Evolutionary conservation across 1,140 invertebrate genomes (phyloP).

Genomic region (Platyura marginata): DNA sequence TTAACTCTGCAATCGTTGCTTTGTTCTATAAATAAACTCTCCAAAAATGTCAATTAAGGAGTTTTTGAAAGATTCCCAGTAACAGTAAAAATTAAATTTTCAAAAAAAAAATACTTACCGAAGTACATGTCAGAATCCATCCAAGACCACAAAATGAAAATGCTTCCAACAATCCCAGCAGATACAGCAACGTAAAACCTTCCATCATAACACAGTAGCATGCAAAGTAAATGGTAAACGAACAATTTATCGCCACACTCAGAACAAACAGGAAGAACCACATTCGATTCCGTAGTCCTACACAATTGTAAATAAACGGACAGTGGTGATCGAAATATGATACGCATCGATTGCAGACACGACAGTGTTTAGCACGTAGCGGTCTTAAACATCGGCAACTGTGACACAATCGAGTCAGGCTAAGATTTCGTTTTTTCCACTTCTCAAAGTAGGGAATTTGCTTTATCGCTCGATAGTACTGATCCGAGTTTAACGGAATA

Average conservation of each 20-base stretch:
- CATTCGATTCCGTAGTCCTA: constrained; percentile 66
- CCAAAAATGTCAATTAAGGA: too few species aligned
- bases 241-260: constrained; percentile 69
- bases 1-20: too few species aligned
- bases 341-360: constrained; percentile 81
- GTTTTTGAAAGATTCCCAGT: constrained; percentile 2
- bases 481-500: constrained; percentile 70
- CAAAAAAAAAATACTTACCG: constrained; percentile 38
- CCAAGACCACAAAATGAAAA: constrained; percentile 66
- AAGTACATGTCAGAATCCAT: constrained; percentile 72
- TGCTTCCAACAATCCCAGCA: constrained; percentile 63
- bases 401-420: constrained; percentile 72
- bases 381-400: constrained; percentile 76
- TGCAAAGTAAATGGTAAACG: constrained; percentile 72
- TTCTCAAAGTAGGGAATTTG: constrained; percentile 80
- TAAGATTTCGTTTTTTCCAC: constrained; percentile 70
- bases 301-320: constrained; percentile 88
- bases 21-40: too few species aligned
- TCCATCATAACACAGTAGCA: constrained; percentile 71
- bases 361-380: constrained; percentile 75
- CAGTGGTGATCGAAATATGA: constrained; percentile 90
- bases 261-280: constrained; percentile 84
- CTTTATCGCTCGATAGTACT: constrained; percentile 74
- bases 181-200: constrained; percentile 65
- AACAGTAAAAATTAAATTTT: constrained; percentile 4